Conservation (phyloP, 2,113 vertebrate species). For the Numenius arquata region DNA sequence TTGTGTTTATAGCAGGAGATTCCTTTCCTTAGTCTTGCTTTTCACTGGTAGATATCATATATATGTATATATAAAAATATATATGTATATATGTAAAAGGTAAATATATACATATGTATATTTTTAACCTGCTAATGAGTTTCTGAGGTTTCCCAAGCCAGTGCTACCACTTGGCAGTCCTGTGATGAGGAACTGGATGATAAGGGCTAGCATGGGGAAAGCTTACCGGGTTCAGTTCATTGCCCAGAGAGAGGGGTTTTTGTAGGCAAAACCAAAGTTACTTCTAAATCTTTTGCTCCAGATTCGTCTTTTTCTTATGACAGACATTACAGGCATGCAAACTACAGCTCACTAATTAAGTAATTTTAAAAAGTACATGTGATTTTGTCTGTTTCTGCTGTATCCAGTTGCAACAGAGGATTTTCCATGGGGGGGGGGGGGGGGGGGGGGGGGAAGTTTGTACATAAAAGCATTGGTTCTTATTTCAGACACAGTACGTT, state of each 20-base stretch:
- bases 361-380: not conserved
- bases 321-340: not conserved
- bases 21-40: not conserved
- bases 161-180: not conserved
- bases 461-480: not conserved
- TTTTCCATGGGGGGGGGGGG: accelerated
- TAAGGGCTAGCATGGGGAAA: not conserved
- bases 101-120: not conserved
- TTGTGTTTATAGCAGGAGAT: not conserved
- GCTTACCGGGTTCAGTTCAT: not conserved
- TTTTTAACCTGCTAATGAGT: not conserved
- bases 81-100: not conserved
- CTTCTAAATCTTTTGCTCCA: not conserved
- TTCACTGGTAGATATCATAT: not conserved
- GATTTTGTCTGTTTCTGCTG: not conserved
- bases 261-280: not conserved
- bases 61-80: accelerated
- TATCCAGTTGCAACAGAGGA: not conserved
- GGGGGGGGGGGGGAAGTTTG: accelerated
- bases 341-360: not conserved
- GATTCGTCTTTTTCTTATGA: not conserved
- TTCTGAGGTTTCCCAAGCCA: not conserved
- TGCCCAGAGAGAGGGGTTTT: not conserved
- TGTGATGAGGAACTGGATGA: not conserved
- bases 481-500: not conserved